Percentiles rank a stretch among this genome's conserved stretches.
Conservation (phyloP, 1,140 invertebrate genomes). For the Ceratosolen fusciceps region DNA sequence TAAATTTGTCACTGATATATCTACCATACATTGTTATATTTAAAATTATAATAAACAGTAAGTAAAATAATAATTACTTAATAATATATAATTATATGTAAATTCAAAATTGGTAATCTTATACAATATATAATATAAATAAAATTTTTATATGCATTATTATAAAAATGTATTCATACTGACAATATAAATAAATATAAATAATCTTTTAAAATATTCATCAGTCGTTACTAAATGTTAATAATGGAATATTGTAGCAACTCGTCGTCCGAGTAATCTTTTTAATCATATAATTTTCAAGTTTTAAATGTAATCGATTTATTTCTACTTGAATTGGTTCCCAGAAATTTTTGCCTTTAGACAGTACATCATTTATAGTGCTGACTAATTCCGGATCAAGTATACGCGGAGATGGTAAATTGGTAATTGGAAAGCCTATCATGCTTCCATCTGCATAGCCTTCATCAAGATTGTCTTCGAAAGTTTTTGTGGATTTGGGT, state of each 20-base stretch:
- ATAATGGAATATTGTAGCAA: neutral
- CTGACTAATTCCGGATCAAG: conserved; percentile 61
- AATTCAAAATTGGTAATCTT: too few relatives aligned
- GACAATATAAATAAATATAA: too few relatives aligned
- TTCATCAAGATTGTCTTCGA: conserved; percentile 63
- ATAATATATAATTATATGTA: too few relatives aligned
- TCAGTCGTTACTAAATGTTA: neutral
- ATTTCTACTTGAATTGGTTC: conserved; percentile 58
- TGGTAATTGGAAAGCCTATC: conserved; percentile 36
- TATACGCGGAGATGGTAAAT: conserved; percentile 58
- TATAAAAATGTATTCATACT: too few relatives aligned
- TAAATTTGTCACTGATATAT: too few relatives aligned
- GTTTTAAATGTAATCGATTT: conserved; percentile 56
- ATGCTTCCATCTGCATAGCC: conserved; percentile 58
- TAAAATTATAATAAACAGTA: too few relatives aligned
- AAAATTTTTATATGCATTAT: neutral
- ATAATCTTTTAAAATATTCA: neutral
- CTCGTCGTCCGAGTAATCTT: neutral
- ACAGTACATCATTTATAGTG: conserved; percentile 57
- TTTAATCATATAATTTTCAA: conserved; percentile 47
- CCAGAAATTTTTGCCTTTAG: conserved; percentile 60
- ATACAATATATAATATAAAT: too few relatives aligned
- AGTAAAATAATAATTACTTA: too few relatives aligned
- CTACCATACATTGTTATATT: too few relatives aligned
- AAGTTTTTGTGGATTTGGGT: conserved; percentile 50